Evolutionary conservation across 2,797 vertebrate species (phyloP), one percentile per base, ranked within the genome.

Genomic region (Notolabrus celidotus): DNA sequence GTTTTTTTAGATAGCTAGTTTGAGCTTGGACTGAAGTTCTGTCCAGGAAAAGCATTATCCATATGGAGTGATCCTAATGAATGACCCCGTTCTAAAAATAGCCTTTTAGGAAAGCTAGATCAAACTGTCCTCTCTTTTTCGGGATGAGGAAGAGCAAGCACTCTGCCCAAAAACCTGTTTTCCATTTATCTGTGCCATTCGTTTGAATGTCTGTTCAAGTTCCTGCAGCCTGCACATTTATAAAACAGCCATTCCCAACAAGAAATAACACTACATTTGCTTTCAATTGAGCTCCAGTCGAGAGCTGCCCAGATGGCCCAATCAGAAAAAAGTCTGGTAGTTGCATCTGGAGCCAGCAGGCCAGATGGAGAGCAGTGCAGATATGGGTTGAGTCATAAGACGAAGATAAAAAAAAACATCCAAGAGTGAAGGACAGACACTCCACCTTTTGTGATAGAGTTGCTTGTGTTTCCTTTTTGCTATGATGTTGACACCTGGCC

Each of bases 311-410:
- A 92, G 90, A 93, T 93, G 91, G 92, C 71, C 79, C 75, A 82
- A 85, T 84, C 82, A 80, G 74, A 83, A 86, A 88, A 89, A 82
- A 89, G 81, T 86, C 88, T 89, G 88, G 68, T 86, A 79, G 82
- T 84, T 86, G 86, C 89, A 93, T 92, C 90, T 93, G 91, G 88
- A 90, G 87, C 90, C 93, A 93, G 89, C 55, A 83, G 80, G 85
- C 84, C 92, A 93, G 92, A 94, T 93, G 93, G 92, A 90, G 86
- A 83, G 72, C 11, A 38, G 62, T 68, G 71, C 77, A 77, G 76
- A 92, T 80, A 82, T 83, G 84, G 83, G 83, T 87, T 84, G 77
- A 86, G 76, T 77, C 77, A 81, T 71, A 67, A 77, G 57, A 71
- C 78, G 56, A 83, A 77, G 45, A 76, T 43, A 20, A 43, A 42